phyloP scores from a whole-genome alignment of 1,140 invertebrate genomes.

The Plectrocnemia conspersa region DNA sequence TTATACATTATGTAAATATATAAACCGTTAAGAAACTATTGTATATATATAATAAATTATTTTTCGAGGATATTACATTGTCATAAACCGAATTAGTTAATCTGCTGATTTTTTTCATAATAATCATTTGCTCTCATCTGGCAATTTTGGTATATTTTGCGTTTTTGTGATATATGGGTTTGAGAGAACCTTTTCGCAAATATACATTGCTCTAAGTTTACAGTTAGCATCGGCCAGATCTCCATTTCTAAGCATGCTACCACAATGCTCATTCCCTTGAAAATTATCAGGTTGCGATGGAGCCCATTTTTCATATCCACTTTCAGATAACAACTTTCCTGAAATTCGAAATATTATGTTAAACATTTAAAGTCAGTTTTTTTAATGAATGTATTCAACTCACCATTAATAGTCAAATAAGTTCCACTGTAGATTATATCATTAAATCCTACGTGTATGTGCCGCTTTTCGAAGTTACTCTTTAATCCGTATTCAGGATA shows the following conservation, averaged over 20 bases:
- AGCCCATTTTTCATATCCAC: constrained; percentile 42
- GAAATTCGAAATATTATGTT: constrained; percentile 29
- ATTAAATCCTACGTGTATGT: constrained; percentile 3
- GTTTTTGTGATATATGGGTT: too few species aligned
- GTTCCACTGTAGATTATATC: neutral
- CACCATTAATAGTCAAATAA: constrained; percentile 1
- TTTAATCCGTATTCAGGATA: neutral
- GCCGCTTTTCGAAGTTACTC: neutral
- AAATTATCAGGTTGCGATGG: constrained; percentile 39
- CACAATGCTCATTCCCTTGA: constrained; percentile 37
- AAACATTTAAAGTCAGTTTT: too few species aligned
- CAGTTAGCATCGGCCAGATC: constrained; percentile 41
- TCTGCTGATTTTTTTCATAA: too few species aligned
- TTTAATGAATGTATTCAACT: too few species aligned
- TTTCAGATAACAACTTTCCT: constrained; percentile 37
- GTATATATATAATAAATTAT: too few species aligned
- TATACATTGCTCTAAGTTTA: constrained; percentile 38
- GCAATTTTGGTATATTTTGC: too few species aligned
- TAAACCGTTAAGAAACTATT: too few species aligned
- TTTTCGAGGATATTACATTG: too few species aligned
- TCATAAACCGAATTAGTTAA: too few species aligned
- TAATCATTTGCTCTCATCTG: too few species aligned
- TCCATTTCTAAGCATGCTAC: constrained; percentile 43
- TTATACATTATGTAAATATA: too few species aligned
- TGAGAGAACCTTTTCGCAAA: constrained; percentile 39